These are phyloP conservation scores for Drosophila antonietae DNA, from an alignment of 2,888 invertebrate species.

Conservation along the genomic window DNA sequence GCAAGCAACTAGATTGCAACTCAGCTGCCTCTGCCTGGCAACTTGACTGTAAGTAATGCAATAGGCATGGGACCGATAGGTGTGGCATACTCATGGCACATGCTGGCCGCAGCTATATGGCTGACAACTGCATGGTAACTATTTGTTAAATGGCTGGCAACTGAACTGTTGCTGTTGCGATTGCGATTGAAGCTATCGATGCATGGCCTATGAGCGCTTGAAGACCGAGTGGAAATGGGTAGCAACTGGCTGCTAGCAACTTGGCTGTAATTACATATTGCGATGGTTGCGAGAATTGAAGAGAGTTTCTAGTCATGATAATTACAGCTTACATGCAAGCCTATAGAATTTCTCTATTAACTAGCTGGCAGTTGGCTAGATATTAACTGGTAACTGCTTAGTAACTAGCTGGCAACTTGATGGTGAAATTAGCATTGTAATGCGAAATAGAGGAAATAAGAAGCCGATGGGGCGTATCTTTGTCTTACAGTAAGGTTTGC, in stretches of 20 bases:
- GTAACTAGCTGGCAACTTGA: too few species aligned
- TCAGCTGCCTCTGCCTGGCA: slow-evolving; percentile 12
- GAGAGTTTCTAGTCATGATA: not conserved
- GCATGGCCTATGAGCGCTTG: not conserved
- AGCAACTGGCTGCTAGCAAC: slow-evolving; percentile 11
- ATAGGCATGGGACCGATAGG: slow-evolving; percentile 19
- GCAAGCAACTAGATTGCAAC: slow-evolving; percentile 43
- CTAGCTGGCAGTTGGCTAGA: not conserved
- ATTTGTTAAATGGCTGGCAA: slow-evolving; percentile 1
- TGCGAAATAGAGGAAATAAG: not conserved
- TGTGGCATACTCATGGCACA: not conserved
- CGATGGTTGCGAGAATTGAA: not conserved
- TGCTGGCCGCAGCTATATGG: slow-evolving; percentile 3
- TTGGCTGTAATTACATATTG: slow-evolving; percentile 49
- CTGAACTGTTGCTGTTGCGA: not conserved
- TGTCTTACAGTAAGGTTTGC: too few species aligned
- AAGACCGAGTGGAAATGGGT: not conserved
- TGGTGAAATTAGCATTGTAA: not conserved
- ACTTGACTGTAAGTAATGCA: slow-evolving; percentile 61
- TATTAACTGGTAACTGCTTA: not conserved
- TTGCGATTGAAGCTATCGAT: not conserved
- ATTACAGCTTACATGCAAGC: not conserved
- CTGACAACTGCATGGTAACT: slow-evolving; percentile 23
- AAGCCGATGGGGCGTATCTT: too few species aligned
- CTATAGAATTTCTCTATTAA: not conserved